Base-by-base conservation (phyloP, 2,797 vertebrate genomes). In the Acanthis flammea region DNA sequence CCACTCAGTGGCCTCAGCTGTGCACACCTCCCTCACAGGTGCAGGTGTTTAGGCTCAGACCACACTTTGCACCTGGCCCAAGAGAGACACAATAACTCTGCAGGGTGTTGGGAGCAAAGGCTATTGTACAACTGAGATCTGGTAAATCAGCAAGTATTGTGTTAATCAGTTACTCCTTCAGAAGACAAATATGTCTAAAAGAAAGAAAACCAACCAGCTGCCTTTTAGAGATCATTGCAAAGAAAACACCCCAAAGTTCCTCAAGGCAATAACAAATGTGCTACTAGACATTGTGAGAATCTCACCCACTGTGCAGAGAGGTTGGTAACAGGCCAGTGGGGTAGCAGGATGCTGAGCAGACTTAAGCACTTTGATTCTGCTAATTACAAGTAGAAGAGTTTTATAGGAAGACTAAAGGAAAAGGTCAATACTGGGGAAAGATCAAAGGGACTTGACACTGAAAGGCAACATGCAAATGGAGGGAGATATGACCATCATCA, bases 41-140 rank as follows among this genome's bases (percentile, higher is more conserved):
- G 83, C 31, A 51, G n/a, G n/a, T 4, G 22, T 2, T 5, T 7
- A 3, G 23, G 41, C 77, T 76, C 71, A 81, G 19, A 68, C 33
- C 18, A 86, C 31, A 35, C 62, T 44, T 72, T 68, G 31, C 76
- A 84, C 68, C 35, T 57, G 73, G 58, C n/a, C 45, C 62, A 45
- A 5, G 35, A 14, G 5, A 37, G 12, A 14, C 4, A 10, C 2
- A 30, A 61, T 14, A 71, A 0, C 4, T 10, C 37, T 77, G 31
- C 12, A 28, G 19, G 10, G 39, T 65, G 14, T 4, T 42, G 17
- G 41, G 17, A 30, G 14, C 1, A 71, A 55, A 48, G 21, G n/a
- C 1, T 68, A 8, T 18, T 37, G 13, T 45, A 8, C 5, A 10
- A 31, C 10, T 74, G 37, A 45, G 11, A 19, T 45, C 21, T 90